These are phyloP conservation scores for Zaprionus africanus DNA, from an alignment of 1,140 invertebrate genomes.

Conservation along the genomic window DNA sequence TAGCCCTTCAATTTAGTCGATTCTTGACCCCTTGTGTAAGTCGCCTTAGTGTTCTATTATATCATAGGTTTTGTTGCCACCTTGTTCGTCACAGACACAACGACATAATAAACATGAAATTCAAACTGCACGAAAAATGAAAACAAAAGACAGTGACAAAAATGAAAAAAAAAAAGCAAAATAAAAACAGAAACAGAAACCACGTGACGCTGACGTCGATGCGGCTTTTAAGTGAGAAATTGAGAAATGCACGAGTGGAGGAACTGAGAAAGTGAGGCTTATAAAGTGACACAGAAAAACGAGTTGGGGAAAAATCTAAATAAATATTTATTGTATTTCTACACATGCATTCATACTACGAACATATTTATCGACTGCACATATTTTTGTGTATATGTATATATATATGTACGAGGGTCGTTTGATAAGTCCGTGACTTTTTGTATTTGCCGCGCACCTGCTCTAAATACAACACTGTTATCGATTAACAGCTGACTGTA, in stretches of 20 bases:
- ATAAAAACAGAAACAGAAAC: slow-evolving; percentile 22
- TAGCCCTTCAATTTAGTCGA: neutral
- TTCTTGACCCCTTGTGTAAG: slow-evolving; percentile 2
- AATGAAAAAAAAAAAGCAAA: slow-evolving; percentile 24
- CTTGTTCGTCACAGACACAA: slow-evolving; percentile 30
- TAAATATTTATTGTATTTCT: slow-evolving; percentile 17
- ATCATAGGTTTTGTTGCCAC: slow-evolving; percentile 31
- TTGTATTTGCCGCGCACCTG: too few relatives aligned
- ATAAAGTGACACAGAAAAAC: slow-evolving; percentile 69
- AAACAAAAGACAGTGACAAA: slow-evolving; percentile 33
- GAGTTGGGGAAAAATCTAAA: slow-evolving; percentile 46
- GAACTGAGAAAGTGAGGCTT: slow-evolving; percentile 19
- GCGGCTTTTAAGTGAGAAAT: neutral
- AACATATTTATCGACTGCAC: neutral
- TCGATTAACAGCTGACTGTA: too few relatives aligned
- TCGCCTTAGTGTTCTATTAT: slow-evolving; percentile 6
- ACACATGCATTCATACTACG: neutral
- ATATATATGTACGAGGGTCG: too few relatives aligned
- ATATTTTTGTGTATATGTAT: neutral
- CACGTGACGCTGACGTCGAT: slow-evolving; percentile 62
- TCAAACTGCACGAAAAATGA: slow-evolving; percentile 54
- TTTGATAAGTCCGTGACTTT: too few relatives aligned
- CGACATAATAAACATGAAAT: slow-evolving; percentile 57
- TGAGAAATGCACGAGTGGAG: slow-evolving; percentile 8
- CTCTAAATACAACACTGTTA: too few relatives aligned